These are phyloP conservation scores for Linyphia triangularis DNA, from an alignment of 2,888 invertebrate genomes.

Conservation along the genomic window DNA sequence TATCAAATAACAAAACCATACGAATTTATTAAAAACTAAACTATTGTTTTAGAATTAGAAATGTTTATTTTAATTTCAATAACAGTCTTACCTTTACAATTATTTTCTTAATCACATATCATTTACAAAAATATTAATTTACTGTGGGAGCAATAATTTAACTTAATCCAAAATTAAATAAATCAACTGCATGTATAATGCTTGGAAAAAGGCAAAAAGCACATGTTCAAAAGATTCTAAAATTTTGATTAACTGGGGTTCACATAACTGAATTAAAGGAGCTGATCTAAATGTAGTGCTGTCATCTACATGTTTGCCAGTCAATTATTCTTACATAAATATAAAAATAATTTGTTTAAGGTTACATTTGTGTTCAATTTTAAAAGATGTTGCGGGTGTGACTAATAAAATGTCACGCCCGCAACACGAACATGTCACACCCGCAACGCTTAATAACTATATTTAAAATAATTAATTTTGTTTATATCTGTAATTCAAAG, in stretches of 20 bases:
- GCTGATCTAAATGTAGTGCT: background rate
- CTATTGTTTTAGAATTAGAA: background rate
- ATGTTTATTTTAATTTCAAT: background rate
- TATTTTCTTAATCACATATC: background rate
- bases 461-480: background rate
- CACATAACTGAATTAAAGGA: background rate
- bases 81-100: background rate
- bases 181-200: background rate
- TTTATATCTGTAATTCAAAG: background rate
- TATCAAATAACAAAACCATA: background rate
- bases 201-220: background rate
- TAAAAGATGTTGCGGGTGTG: background rate
- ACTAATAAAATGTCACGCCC: conserved; percentile 2
- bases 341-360: no score
- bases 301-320: background rate
- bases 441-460: conserved; percentile 9
- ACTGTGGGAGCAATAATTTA: background rate
- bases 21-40: background rate
- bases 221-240: background rate
- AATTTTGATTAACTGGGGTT: background rate
- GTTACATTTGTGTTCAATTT: background rate
- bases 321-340: background rate
- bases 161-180: background rate
- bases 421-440: background rate
- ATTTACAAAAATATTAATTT: background rate